phyloP scores from a whole-genome alignment of 2,113 vertebrate species.

The Notothenia rossii region DNA sequence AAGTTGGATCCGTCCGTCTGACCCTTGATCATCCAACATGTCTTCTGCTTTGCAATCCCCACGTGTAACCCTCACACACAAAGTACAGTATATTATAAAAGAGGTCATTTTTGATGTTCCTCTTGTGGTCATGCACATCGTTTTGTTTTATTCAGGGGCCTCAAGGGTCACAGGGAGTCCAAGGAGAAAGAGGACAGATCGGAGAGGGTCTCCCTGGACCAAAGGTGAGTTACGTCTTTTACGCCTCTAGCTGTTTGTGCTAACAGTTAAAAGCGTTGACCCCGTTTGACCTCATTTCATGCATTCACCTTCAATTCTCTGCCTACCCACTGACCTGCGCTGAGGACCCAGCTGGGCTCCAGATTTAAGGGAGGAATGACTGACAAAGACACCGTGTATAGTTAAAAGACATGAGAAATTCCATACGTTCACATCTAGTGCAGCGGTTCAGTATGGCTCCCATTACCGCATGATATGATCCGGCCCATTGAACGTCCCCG shows the following conservation, averaged over 20 bases:
- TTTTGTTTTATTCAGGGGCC: slow-evolving; percentile 83
- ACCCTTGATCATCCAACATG: neutral
- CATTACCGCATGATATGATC: slow-evolving; percentile 20
- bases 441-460: neutral
- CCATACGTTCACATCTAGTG: neutral
- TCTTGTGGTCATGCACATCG: neutral
- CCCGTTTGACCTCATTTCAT: slow-evolving; percentile 32
- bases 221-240: slow-evolving; percentile 83
- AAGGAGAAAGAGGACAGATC: slow-evolving; percentile 88
- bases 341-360: slow-evolving; percentile 32
- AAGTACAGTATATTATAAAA: neutral
- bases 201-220: slow-evolving; percentile 91
- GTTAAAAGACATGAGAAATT: slow-evolving; percentile 22
- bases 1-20: neutral
- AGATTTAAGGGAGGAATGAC: slow-evolving; percentile 24
- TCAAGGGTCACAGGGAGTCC: slow-evolving; percentile 90
- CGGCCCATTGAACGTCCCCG: neutral
- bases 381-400: slow-evolving; percentile 38
- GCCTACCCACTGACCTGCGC: neutral
- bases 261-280: slow-evolving; percentile 31
- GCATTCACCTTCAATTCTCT: slow-evolving; percentile 27
- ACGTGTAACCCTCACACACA: neutral
- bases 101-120: neutral
- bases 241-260: slow-evolving; percentile 5
- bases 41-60: neutral